A percentile compares a stretch with the other conserved stretches of the same genome.
Conservation (phyloP, 2,888 invertebrate genomes). For the Pollenia labialis region DNA sequence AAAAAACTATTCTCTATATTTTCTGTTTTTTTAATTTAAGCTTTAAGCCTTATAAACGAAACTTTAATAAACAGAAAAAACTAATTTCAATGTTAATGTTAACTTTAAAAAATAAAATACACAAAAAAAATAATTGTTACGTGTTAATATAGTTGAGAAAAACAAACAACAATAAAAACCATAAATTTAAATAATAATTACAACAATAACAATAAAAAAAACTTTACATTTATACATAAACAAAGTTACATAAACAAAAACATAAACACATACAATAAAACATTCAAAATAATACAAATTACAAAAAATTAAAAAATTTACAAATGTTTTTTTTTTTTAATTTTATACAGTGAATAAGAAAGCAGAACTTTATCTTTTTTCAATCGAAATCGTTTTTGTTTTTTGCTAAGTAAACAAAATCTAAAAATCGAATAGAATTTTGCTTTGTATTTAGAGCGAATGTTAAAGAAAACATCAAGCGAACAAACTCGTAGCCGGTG, state of each 20-base stretch:
- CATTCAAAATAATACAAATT: conserved; percentile 2
- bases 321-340: too few relatives aligned
- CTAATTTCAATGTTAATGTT: conserved; percentile 75
- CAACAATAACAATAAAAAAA: conserved; percentile 17
- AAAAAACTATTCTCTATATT: neutral
- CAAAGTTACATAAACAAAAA: neutral
- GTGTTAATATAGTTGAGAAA: conserved; percentile 74
- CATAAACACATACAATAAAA: neutral
- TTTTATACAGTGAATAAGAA: too few relatives aligned
- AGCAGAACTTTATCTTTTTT: too few relatives aligned
- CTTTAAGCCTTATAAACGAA: conserved; percentile 47
- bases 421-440: too few relatives aligned
- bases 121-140: conserved; percentile 76
- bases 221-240: conserved; percentile 27
- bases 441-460: too few relatives aligned
- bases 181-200: conserved; percentile 20
- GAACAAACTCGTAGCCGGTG: too few relatives aligned
- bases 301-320: neutral
- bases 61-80: conserved; percentile 61
- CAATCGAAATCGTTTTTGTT: too few relatives aligned
- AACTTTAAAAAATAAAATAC: conserved; percentile 70
- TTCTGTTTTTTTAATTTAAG: conserved; percentile 46
- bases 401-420: too few relatives aligned
- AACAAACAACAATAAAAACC: conserved; percentile 48
- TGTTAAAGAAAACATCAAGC: too few relatives aligned